These are phyloP conservation scores for Luehdorfia chinensis DNA, from an alignment of 1,140 invertebrate species.

Conservation along the genomic window DNA sequence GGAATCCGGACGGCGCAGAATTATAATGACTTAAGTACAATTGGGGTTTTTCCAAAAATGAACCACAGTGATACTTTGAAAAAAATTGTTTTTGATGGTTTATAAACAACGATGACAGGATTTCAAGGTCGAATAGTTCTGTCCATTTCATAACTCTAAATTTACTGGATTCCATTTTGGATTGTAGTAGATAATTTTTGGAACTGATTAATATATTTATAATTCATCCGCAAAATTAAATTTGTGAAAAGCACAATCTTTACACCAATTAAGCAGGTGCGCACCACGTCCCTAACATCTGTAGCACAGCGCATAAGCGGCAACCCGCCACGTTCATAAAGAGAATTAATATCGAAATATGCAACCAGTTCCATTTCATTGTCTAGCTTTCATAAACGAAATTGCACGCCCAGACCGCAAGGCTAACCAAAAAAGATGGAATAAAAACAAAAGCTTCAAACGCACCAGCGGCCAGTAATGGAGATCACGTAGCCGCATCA, in stretches of 20 bases:
- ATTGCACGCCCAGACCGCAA: constrained; percentile 29
- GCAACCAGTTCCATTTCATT: constrained; percentile 24
- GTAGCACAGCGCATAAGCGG: no score
- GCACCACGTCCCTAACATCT: no score
- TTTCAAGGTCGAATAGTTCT: no score
- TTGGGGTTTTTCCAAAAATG: not conserved
- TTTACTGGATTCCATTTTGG: no score
- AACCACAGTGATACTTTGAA: not conserved
- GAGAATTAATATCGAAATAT: constrained; percentile 2
- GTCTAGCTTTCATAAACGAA: constrained; percentile 31
- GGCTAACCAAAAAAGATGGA: constrained; percentile 35
- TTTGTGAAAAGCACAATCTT: no score
- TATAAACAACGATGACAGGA: no score
- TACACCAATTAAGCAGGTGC: no score
- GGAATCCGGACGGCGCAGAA: not conserved
- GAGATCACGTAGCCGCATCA: constrained; percentile 57
- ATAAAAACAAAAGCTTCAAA: constrained; percentile 53
- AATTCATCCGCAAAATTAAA: no score
- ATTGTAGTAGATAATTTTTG: no score
- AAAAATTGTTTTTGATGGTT: not conserved
- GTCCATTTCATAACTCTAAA: no score
- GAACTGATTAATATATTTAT: no score
- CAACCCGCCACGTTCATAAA: no score
- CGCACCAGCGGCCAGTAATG: constrained; percentile 55
- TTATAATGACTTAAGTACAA: not conserved